These are phyloP conservation scores for Drosophila paulistorum DNA, from an alignment of 1,140 invertebrate species.

Conservation along the genomic window DNA sequence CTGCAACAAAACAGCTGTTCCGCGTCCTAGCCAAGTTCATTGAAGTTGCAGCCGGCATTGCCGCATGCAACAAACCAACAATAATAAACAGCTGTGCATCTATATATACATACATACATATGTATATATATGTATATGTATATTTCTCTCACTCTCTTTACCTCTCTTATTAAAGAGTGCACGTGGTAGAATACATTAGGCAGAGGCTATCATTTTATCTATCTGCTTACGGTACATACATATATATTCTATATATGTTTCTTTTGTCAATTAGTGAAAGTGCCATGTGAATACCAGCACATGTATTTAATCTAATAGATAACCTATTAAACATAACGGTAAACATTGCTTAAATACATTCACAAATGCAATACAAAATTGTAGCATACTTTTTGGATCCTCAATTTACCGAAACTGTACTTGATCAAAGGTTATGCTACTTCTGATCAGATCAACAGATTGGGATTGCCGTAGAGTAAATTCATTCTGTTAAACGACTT, in stretches of 20 bases:
- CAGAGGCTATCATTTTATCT: not conserved
- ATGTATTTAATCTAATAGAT: not conserved
- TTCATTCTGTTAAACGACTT: too few species aligned
- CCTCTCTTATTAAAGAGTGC: not conserved
- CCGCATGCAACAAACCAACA: slow-evolving; percentile 10
- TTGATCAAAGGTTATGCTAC: too few species aligned
- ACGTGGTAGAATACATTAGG: not conserved
- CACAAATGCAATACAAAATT: not conserved
- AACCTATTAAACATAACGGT: not conserved
- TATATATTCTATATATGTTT: not conserved
- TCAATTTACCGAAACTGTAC: not conserved
- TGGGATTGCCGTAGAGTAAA: too few species aligned
- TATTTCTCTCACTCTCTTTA: not conserved
- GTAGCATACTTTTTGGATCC: slow-evolving; percentile 9
- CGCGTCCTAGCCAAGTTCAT: slow-evolving; percentile 33
- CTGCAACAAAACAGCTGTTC: slow-evolving; percentile 57
- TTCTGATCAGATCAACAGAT: too few species aligned
- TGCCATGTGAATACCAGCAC: not conserved
- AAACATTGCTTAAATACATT: not conserved
- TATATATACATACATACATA: too few species aligned
- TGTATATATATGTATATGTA: not conserved
- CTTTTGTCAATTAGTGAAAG: not conserved
- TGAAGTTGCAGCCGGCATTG: slow-evolving; percentile 38
- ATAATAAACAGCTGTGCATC: slow-evolving; percentile 14
- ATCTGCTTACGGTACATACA: not conserved